Percentiles rank a stretch among this genome's conserved stretches.
These are phyloP conservation scores for Peucedramus taeniatus DNA, from an alignment of 2,113 vertebrate species.

Conservation along the genomic window DNA sequence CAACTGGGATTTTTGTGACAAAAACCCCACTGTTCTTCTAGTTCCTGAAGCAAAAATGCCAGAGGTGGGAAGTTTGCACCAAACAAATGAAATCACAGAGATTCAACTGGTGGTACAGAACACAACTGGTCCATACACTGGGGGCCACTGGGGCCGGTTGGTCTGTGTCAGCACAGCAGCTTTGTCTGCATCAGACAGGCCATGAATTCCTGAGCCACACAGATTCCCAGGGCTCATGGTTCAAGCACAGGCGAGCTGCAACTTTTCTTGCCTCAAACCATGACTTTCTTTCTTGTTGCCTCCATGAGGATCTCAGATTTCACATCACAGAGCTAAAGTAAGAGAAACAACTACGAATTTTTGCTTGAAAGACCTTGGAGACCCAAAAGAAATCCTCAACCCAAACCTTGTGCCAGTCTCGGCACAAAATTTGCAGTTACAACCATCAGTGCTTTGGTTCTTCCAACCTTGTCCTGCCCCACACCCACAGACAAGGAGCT, in stretches of 20 bases:
- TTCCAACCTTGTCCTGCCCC: not conserved
- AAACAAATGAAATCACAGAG: not conserved
- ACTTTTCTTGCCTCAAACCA: not conserved
- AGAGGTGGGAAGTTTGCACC: not conserved
- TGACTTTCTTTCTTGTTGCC: not conserved
- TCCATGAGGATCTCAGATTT: not conserved
- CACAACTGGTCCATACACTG: not conserved
- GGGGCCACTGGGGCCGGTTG: not conserved
- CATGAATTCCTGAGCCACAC: not conserved
- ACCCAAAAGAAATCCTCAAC: not conserved
- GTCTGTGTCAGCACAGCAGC: not conserved
- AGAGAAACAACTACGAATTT: not conserved
- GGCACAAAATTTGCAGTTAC: not conserved
- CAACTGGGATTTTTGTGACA: not conserved
- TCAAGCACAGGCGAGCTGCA: not conserved
- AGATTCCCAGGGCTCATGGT: not conserved
- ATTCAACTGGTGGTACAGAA: not conserved
- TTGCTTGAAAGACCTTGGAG: not conserved
- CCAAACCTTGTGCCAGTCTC: not conserved
- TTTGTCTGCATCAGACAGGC: not conserved
- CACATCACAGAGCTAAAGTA: not conserved
- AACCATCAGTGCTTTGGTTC: not conserved
- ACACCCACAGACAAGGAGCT: not conserved
- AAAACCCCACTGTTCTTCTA: not conserved
- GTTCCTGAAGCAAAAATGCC: not conserved